A percentile compares a stretch with the other conserved stretches of the same genome.
Conservation (phyloP, 2,113 vertebrate genomes). For the Pyxicephalus adspersus region DNA sequence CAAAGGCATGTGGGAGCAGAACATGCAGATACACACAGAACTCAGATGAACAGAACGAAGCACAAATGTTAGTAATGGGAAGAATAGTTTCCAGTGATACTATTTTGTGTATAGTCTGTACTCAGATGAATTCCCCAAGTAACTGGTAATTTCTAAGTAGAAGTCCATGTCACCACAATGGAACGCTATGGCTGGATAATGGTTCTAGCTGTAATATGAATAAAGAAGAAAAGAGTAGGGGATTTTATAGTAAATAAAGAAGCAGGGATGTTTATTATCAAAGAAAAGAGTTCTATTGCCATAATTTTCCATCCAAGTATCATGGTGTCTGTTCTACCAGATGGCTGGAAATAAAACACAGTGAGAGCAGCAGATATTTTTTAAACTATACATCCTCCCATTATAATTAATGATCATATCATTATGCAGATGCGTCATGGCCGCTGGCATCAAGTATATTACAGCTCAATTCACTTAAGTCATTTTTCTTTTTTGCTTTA, state of each 20-base stretch:
- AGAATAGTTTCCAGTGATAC: slow-evolving; percentile 33
- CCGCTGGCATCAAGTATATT: not conserved
- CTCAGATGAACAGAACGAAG: slow-evolving; percentile 2
- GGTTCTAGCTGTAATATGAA: slow-evolving; percentile 28
- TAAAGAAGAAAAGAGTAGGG: not conserved
- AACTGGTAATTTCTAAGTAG: slow-evolving; percentile 8
- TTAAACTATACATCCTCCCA: not conserved
- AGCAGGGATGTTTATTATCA: slow-evolving; percentile 36
- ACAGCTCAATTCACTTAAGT: slow-evolving; percentile 4
- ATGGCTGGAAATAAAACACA: slow-evolving; percentile 18
- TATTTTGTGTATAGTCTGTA: slow-evolving; percentile 6
- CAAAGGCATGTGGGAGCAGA: not conserved
- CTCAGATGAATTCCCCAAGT: slow-evolving; percentile 29
- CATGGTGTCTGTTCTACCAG: slow-evolving; percentile 36
- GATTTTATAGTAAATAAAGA: slow-evolving; percentile 29
- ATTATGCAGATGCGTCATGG: slow-evolving; percentile 23
- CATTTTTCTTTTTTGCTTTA: not conserved
- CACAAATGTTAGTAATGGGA: slow-evolving; percentile 6
- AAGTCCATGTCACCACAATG: slow-evolving; percentile 15
- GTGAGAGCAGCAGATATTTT: not conserved
- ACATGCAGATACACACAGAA: slow-evolving; percentile 15
- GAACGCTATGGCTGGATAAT: slow-evolving; percentile 38
- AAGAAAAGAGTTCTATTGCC: slow-evolving; percentile 15
- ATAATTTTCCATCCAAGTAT: slow-evolving; percentile 39
- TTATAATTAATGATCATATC: slow-evolving; percentile 13